phyloP scores from a whole-genome alignment of 2,113 vertebrate genomes.

The Eolophus roseicapilla region DNA sequence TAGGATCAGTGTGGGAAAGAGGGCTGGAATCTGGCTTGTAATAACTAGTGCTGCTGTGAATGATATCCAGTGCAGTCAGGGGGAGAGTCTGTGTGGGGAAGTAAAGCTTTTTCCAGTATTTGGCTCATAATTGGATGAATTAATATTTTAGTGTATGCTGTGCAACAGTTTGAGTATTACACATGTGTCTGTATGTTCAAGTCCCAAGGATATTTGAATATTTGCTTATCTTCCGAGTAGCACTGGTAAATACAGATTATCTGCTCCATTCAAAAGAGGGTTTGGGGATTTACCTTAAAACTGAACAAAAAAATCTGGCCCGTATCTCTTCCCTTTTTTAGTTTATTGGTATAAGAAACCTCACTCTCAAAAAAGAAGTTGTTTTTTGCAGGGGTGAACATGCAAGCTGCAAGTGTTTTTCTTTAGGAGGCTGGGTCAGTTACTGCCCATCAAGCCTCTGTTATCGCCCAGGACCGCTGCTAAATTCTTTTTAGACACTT shows the following conservation, averaged over 20 bases:
- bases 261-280: background rate
- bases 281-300: background rate
- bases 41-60: background rate
- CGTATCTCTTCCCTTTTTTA: background rate
- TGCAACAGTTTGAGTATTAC: background rate
- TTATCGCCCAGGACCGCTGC: background rate
- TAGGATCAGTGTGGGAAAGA: background rate
- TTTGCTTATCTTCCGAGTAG: background rate
- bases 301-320: background rate
- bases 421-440: background rate
- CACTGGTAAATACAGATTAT: background rate
- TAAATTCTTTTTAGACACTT: slow-evolving; percentile 43
- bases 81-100: background rate
- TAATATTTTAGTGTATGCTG: background rate
- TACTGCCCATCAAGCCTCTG: background rate
- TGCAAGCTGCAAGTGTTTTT: background rate
- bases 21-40: background rate
- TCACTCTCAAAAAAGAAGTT: background rate
- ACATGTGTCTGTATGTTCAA: background rate
- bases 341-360: background rate
- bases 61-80: background rate
- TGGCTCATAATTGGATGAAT: background rate
- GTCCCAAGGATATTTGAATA: background rate
- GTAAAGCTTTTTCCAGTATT: background rate
- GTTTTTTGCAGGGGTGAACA: background rate